Percentiles rank a stretch among this genome's conserved stretches.
These are phyloP conservation scores for Pachyrhynchus sulphureomaculatus DNA, from an alignment of 1,140 invertebrate species.

Conservation along the genomic window DNA sequence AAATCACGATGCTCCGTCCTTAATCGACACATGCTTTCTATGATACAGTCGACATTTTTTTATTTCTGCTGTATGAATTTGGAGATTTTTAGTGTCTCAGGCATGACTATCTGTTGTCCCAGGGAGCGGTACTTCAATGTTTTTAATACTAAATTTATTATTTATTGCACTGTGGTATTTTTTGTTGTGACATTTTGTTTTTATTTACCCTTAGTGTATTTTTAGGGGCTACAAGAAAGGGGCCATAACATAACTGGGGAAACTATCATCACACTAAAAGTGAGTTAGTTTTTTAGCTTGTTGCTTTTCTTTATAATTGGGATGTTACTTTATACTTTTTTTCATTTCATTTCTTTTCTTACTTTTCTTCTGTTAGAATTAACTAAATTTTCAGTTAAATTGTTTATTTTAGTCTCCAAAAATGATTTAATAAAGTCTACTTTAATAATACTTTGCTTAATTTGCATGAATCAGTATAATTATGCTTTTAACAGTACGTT, in stretches of 20 bases:
- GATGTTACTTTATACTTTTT: conserved; percentile 3
- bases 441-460: no score
- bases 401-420: no score
- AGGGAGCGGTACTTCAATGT: not conserved
- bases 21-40: no score
- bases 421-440: no score
- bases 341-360: not conserved
- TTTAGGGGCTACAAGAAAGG: conserved; percentile 80
- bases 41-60: no score
- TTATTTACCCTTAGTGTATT: conserved; percentile 55
- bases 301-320: not conserved
- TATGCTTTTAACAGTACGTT: no score
- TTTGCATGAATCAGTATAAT: no score
- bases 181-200: conserved; percentile 34
- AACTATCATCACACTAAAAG: conserved; percentile 87
- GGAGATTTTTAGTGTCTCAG: not conserved
- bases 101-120: not conserved
- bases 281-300: conserved; percentile 58
- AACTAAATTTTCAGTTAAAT: no score
- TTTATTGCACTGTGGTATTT: conserved; percentile 2
- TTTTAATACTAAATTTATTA: not conserved
- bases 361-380: not conserved
- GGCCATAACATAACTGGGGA: conserved; percentile 86
- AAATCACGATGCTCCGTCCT: no score
- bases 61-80: not conserved